Conservation (phyloP, 2,113 vertebrate species). For the Polypterus senegalus region DNA sequence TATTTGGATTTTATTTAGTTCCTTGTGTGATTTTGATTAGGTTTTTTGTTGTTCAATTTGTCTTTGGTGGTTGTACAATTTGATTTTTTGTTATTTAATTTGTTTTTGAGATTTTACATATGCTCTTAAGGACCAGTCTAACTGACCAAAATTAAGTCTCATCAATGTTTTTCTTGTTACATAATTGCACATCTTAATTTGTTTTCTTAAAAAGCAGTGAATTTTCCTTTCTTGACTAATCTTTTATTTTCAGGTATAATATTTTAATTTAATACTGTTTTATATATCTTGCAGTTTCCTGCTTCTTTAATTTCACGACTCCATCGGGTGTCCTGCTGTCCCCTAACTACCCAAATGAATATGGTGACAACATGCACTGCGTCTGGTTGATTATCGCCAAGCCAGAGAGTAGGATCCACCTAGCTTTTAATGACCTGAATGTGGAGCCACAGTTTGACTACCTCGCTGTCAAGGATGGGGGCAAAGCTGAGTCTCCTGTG, state of each 20-base stretch:
- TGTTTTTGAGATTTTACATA: no score
- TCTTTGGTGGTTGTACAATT: no score
- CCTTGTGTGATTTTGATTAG: no score
- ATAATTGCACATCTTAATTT: no score
- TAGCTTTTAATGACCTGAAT: slow-evolving; percentile 97
- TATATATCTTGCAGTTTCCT: slow-evolving; percentile 63
- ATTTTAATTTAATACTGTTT: slow-evolving; percentile 9
- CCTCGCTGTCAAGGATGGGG: slow-evolving; percentile 86
- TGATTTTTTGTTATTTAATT: no score
- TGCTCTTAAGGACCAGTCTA: no score
- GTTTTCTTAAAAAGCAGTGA: no score
- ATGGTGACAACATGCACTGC: slow-evolving; percentile 92
- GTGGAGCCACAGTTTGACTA: slow-evolving; percentile 98
- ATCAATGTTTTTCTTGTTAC: no score
- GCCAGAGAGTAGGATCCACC: slow-evolving; percentile 85
- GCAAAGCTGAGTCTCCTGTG: slow-evolving; percentile 79
- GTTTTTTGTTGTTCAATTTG: no score
- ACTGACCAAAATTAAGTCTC: no score
- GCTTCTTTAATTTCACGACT: slow-evolving; percentile 98
- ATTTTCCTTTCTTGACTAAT: no score
- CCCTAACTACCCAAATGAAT: slow-evolving; percentile 94
- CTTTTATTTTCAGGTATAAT: background rate
- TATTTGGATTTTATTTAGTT: no score
- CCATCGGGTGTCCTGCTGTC: slow-evolving; percentile 84
- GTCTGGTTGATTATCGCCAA: slow-evolving; percentile 93